These are phyloP conservation scores for Bombus huntii DNA, from an alignment of 1,140 invertebrate genomes.

Conservation along the genomic window DNA sequence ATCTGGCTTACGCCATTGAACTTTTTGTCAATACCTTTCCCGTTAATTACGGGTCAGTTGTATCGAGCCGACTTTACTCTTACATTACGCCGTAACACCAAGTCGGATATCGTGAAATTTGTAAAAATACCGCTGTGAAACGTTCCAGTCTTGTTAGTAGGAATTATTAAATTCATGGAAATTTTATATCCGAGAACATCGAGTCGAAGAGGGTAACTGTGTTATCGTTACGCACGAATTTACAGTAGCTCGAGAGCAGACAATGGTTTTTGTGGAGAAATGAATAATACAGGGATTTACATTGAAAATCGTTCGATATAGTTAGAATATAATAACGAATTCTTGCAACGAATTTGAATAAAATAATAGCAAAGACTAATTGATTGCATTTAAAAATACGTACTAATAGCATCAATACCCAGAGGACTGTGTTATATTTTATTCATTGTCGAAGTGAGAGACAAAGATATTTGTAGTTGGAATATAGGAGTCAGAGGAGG, in stretches of 20 bases:
- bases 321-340: not conserved
- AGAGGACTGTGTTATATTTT: not conserved
- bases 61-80: not conserved
- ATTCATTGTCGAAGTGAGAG: not conserved
- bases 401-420: not conserved
- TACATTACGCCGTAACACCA: not conserved
- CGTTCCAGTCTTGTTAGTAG: not conserved
- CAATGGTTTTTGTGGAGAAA: not conserved
- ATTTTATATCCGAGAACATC: not conserved
- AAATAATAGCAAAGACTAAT: not conserved
- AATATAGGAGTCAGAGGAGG: not conserved
- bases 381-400: not conserved
- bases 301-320: not conserved
- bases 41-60: slow-evolving; percentile 17
- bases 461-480: not conserved
- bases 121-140: not conserved
- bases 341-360: not conserved
- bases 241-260: not conserved
- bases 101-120: not conserved
- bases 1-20: slow-evolving; percentile 8
- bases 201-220: not conserved
- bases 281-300: not conserved
- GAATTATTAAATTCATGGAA: not conserved
- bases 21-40: slow-evolving; percentile 34
- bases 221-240: not conserved